Base-by-base conservation (phyloP, 2,888 invertebrate species). In the Parelbella ahira region DNA sequence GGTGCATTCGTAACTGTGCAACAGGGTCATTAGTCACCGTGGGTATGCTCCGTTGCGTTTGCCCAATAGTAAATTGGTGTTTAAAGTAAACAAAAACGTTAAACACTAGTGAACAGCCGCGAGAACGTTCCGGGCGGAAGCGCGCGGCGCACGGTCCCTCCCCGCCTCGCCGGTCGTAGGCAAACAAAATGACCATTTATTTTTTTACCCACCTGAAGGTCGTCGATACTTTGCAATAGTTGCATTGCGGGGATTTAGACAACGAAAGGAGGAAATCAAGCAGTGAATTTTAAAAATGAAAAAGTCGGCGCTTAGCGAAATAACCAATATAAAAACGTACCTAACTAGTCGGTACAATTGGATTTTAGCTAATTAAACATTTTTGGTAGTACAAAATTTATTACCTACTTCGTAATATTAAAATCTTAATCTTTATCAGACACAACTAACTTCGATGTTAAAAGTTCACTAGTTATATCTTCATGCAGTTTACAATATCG, bases 71-170 rank as follows among this genome's bases (percentile, higher is more conserved):
- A 15, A 23, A 23, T 29, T 23, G 19, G 15, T 12, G 33, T 23
- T 46, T 27, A 45, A 32, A 33, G 27, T 28, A 44, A 39, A 48
- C 44, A 54, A 56, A 56, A 51, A 50, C 32, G 28, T 47, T 27
- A 37, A 47, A 46, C 48, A 38, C 8, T 46, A 23, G 24, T 48
- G 45, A 53, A 47, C 38, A 43, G 44, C 37, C 37, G 32, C 36
- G 25, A 52, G 43, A 69, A 66, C 47, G 45, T 65, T 68, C 60
- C 43, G 55, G 49, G 54, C 62, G 60, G 61, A 63, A 61, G 52
- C 54, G 28, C 53, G 54, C 48, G 47, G 42, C 6, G 30, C 18
- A 29, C 43, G 34, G 25, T 32, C 8, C 27, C 42, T 38, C 12
- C 10, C 21, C 18, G 20, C 27, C n/a, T n/a, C 34, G 34, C 23